Evolutionary conservation across 2,888 invertebrate genomes (phyloP).

Genomic region (Lochmaea crataegi): DNA sequence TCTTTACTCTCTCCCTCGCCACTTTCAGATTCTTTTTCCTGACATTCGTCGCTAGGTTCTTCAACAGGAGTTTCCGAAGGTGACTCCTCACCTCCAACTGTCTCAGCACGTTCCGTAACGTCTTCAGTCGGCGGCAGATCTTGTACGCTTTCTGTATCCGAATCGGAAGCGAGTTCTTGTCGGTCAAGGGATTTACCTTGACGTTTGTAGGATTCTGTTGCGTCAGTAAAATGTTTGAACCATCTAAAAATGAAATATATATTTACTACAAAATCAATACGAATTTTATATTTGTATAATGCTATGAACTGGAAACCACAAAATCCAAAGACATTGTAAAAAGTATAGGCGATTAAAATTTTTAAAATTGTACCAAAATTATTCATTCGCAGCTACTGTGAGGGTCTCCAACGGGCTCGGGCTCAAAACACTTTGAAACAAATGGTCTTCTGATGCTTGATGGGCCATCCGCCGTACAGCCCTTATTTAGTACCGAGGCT

Average conservation of each 20-base stretch:
- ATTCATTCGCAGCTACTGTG: too few relatives aligned
- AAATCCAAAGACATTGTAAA: too few relatives aligned
- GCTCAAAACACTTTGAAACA: too few relatives aligned
- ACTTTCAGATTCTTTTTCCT: constrained; percentile 24
- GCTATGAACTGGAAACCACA: too few relatives aligned
- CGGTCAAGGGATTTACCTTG: constrained; percentile 58
- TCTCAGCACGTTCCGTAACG: constrained; percentile 43
- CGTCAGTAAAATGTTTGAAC: constrained; percentile 54
- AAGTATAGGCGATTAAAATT: too few relatives aligned
- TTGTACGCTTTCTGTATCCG: constrained; percentile 47
- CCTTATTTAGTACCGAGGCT: too few relatives aligned
- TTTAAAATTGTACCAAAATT: too few relatives aligned
- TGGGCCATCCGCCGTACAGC: too few relatives aligned
- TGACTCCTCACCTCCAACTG: constrained; percentile 36
- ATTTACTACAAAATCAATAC: too few relatives aligned
- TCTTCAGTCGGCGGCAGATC: constrained; percentile 44
- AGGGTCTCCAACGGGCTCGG: too few relatives aligned
- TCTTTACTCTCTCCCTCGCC: constrained; percentile 25
- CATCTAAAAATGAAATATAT: constrained; percentile 45
- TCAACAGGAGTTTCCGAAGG: constrained; percentile 12
- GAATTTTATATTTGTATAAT: too few relatives aligned
- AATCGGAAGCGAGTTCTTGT: constrained; percentile 45
- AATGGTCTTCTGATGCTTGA: too few relatives aligned
- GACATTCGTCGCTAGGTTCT: constrained; percentile 15
- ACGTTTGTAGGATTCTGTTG: constrained; percentile 51